These are phyloP conservation scores for Zaprionus gabonicus DNA, from an alignment of 1,140 invertebrate species.

Conservation along the genomic window DNA sequence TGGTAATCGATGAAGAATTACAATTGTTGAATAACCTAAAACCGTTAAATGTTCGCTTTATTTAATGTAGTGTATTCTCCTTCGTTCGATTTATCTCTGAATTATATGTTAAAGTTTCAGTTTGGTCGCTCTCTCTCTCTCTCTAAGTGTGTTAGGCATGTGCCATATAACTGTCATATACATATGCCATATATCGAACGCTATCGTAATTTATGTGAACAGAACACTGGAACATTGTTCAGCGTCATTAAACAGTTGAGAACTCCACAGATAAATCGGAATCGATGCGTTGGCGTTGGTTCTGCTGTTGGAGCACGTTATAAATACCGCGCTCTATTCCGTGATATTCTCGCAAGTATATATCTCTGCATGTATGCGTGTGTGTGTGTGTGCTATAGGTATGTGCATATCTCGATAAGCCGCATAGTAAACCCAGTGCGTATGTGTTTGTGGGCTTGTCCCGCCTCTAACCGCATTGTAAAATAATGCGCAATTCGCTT, in stretches of 20 bases:
- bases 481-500: slow-evolving; percentile 49
- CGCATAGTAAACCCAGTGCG: slow-evolving; percentile 21
- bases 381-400: background rate
- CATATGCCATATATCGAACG: slow-evolving; percentile 16
- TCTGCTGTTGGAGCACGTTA: background rate
- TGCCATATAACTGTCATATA: slow-evolving; percentile 27
- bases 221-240: slow-evolving; percentile 26
- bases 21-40: too few relatives aligned
- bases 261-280: slow-evolving; percentile 30
- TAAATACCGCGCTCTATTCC: slow-evolving; percentile 17
- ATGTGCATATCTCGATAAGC: slow-evolving; percentile 27
- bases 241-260: slow-evolving; percentile 23
- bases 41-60: background rate
- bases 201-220: slow-evolving; percentile 26
- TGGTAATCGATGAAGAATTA: too few relatives aligned
- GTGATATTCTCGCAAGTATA: slow-evolving; percentile 8
- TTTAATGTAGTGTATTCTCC: background rate
- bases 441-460: slow-evolving; percentile 29
- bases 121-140: slow-evolving; percentile 7
- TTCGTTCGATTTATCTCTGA: background rate
- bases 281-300: slow-evolving; percentile 41
- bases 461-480: slow-evolving; percentile 31
- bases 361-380: background rate
- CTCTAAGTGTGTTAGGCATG: background rate
- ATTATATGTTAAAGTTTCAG: background rate